These are phyloP conservation scores for Desmodus rotundus DNA, from an alignment of 2,113 vertebrate species.

Conservation along the genomic window DNA sequence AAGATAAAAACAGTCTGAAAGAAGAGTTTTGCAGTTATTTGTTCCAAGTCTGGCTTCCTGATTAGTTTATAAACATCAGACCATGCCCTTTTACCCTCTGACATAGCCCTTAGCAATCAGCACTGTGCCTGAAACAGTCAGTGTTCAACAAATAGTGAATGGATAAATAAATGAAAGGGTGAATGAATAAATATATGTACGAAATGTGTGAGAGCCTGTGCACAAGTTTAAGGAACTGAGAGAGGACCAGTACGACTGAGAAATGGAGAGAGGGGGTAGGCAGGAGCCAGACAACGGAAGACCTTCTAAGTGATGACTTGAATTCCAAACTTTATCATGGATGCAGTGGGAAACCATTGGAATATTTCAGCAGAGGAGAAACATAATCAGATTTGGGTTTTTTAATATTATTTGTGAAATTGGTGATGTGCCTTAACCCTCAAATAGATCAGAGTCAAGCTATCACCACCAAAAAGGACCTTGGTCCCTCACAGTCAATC, in stretches of 20 bases:
- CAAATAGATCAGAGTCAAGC: neutral
- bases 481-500: neutral
- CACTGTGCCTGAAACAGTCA: neutral
- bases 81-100: neutral
- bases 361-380: neutral
- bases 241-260: neutral
- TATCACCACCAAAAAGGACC: neutral
- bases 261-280: neutral
- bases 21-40: neutral
- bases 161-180: neutral
- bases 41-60: neutral
- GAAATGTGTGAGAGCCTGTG: neutral
- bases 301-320: neutral
- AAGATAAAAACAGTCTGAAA: neutral
- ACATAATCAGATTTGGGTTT: neutral
- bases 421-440: neutral
- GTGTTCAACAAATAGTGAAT: neutral
- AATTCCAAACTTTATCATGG: neutral
- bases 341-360: neutral
- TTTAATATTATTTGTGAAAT: neutral
- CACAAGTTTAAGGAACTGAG: neutral
- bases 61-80: neutral
- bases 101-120: neutral
- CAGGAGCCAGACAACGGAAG: neutral
- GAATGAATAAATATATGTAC: neutral